Evolutionary conservation across 2,888 invertebrate species (phyloP).

Genomic region (Drosophila recens): DNA sequence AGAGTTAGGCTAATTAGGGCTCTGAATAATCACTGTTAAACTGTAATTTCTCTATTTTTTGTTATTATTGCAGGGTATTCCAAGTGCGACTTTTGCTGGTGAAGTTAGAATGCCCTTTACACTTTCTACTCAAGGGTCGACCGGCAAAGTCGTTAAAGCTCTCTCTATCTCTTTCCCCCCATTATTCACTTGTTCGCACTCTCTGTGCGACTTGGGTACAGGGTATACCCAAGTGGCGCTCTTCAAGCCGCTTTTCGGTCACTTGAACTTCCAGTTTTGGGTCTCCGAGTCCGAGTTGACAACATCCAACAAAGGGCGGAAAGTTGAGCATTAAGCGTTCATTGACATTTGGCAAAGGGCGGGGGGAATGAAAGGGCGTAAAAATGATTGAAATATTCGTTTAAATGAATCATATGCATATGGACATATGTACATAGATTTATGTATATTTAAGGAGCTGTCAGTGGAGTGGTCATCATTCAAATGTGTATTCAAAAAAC

Average conservation of each 20-base stretch:
- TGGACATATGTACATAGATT: not conserved
- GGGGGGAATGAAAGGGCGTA: slow-evolving; percentile 6
- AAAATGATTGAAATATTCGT: slow-evolving; percentile 35
- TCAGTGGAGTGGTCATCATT: slow-evolving; percentile 28
- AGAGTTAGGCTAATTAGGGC: not conserved
- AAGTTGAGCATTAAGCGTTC: slow-evolving; percentile 68
- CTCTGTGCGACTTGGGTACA: not conserved
- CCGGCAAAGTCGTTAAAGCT: slow-evolving; percentile 30
- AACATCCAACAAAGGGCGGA: slow-evolving; percentile 51
- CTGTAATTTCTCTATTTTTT: not conserved
- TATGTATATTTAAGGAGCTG: slow-evolving; percentile 33
- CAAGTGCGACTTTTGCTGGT: slow-evolving; percentile 11
- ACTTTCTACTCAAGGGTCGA: slow-evolving; percentile 46
- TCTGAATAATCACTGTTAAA: not conserved
- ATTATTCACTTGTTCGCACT: not conserved
- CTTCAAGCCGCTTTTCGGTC: slow-evolving; percentile 34
- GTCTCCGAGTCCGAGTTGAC: slow-evolving; percentile 31
- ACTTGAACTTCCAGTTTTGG: slow-evolving; percentile 57
- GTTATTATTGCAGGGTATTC: slow-evolving; percentile 22
- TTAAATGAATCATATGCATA: slow-evolving; percentile 19
- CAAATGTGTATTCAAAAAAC: slow-evolving; percentile 20
- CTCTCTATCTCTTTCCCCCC: not conserved
- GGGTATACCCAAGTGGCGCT: slow-evolving; percentile 10
- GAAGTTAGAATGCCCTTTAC: slow-evolving; percentile 27
- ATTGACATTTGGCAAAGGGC: slow-evolving; percentile 53